Conservation (phyloP, 2,113 vertebrate genomes). For the Myotis yumanensis region DNA sequence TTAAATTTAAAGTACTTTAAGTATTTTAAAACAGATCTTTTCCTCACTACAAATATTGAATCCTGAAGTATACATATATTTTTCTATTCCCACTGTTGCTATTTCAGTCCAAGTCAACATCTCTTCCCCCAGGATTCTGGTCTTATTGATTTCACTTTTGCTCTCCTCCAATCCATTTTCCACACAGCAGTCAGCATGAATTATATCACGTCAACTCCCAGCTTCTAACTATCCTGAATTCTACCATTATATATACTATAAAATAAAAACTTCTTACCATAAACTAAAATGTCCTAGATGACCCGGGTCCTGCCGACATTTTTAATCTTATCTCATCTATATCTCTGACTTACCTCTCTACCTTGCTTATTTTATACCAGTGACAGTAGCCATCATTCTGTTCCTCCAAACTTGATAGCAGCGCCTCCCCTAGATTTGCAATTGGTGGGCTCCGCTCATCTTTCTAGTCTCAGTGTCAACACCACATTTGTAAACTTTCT, state of each 20-base stretch:
- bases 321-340: neutral
- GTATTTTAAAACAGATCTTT: neutral
- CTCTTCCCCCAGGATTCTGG: neutral
- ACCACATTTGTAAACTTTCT: neutral
- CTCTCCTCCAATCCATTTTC: neutral
- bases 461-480: neutral
- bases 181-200: neutral
- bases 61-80: neutral
- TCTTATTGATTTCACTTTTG: neutral
- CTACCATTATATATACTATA: neutral
- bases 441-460: neutral
- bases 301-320: neutral
- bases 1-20: neutral
- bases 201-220: neutral
- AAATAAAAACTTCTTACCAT: neutral
- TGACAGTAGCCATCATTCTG: neutral
- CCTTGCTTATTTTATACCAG: neutral
- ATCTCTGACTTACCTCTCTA: neutral
- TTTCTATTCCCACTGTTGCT: neutral
- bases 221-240: neutral
- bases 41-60: neutral
- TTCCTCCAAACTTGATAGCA: neutral
- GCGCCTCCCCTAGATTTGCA: neutral
- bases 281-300: neutral
- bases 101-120: neutral